Evolutionary conservation across 2,113 vertebrate genomes (phyloP).

Genomic region (Onychostoma macrolepis): DNA sequence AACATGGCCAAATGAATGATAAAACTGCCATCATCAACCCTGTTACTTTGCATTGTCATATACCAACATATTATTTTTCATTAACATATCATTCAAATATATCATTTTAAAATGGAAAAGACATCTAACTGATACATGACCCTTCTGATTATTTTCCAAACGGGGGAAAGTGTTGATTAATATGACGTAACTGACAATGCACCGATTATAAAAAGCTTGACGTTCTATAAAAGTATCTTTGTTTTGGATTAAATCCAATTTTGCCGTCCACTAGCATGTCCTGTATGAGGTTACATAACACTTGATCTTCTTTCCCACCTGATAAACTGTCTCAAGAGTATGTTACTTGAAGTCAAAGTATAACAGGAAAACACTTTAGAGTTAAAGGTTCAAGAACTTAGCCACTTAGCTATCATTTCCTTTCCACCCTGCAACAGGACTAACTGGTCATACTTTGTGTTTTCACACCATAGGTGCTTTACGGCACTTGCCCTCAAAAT

Average conservation of each 20-base stretch:
- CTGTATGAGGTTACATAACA: slow-evolving; percentile 36
- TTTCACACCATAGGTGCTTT: background rate
- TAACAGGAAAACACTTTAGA: too few species aligned
- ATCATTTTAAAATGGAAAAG: background rate
- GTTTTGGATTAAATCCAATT: slow-evolving; percentile 5
- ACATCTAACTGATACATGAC: background rate
- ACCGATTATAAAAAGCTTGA: background rate
- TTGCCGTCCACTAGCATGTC: background rate
- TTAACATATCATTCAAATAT: background rate
- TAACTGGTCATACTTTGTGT: background rate
- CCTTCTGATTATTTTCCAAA: background rate
- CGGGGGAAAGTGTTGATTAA: background rate
- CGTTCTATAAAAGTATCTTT: background rate
- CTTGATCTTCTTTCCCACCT: slow-evolving; percentile 36
- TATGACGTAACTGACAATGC: background rate
- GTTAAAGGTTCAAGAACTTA: slow-evolving; percentile 3
- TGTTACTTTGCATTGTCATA: background rate
- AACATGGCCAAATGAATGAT: background rate
- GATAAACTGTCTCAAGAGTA: slow-evolving; percentile 18
- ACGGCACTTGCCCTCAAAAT: background rate
- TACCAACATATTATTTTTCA: background rate
- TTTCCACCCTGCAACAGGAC: background rate
- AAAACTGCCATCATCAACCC: background rate
- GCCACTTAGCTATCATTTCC: background rate
- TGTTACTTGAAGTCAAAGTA: too few species aligned